A percentile compares a stretch with the other conserved stretches of the same genome.
Evolutionary conservation across 2,113 vertebrate genomes (phyloP).

Genomic region (Poeciliopsis occidentalis): DNA sequence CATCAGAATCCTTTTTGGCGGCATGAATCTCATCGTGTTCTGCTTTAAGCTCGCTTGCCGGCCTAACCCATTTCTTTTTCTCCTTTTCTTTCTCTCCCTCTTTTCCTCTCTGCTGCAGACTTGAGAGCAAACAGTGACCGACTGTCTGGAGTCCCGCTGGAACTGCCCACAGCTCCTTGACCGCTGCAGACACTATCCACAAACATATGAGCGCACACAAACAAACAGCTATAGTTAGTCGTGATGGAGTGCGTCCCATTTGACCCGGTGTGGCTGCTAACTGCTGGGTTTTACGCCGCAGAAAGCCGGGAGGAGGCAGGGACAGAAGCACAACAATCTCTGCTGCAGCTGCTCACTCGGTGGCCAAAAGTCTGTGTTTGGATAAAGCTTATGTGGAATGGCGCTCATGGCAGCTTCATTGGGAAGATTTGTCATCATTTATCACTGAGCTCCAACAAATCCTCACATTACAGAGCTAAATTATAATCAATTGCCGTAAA

Average conservation of each 20-base stretch:
- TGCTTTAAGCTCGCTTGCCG: constrained; percentile 61
- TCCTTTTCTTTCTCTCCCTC: background rate
- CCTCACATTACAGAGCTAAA: background rate
- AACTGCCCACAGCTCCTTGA: constrained; percentile 62
- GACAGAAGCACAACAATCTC: constrained; percentile 18
- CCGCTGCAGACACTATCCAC: constrained; percentile 62
- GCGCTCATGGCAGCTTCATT: background rate
- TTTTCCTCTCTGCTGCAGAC: constrained; percentile 44
- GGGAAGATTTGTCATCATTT: constrained; percentile 5
- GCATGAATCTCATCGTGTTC: constrained; percentile 47
- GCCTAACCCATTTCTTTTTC: constrained; percentile 22
- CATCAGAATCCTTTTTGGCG: constrained; percentile 39
- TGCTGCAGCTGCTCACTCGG: constrained; percentile 4
- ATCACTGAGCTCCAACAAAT: constrained; percentile 8
- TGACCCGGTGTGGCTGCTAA: constrained; percentile 56
- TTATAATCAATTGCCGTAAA: constrained; percentile 2
- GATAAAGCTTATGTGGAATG: background rate
- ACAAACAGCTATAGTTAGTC: constrained; percentile 63
- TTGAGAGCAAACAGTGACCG: constrained; percentile 64
- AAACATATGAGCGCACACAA: constrained; percentile 63
- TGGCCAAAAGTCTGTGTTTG: constrained; percentile 12
- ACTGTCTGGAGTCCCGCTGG: constrained; percentile 68
- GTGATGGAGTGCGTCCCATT: constrained; percentile 37
- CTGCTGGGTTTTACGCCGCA: constrained; percentile 50
- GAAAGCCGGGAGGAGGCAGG: constrained; percentile 1